A percentile compares a stretch with the other conserved stretches of the same genome.
These are phyloP conservation scores for Argyrosomus japonicus DNA, from an alignment of 2,113 vertebrate genomes.

Conservation along the genomic window DNA sequence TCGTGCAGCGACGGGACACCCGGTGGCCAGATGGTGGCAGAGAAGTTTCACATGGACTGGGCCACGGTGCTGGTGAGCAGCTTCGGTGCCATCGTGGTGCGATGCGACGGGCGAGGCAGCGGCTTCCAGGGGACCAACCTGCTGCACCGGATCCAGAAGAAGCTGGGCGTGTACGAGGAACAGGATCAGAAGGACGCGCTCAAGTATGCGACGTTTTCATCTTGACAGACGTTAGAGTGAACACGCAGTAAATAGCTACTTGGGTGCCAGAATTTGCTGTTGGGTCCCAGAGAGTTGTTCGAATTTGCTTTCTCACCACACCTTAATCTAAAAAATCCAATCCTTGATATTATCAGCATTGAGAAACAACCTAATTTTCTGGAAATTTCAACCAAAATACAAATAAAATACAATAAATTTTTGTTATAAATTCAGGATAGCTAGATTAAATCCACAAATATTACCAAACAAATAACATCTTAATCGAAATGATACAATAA, in stretches of 20 bases:
- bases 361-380: too few relatives aligned
- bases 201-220: constrained; percentile 76
- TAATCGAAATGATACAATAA: too few relatives aligned
- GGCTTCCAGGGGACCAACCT: constrained; percentile 95
- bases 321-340: background rate
- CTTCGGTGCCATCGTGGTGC: constrained; percentile 88
- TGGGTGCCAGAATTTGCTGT: background rate
- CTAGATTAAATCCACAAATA: too few relatives aligned
- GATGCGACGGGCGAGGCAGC: constrained; percentile 91
- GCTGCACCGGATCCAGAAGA: constrained; percentile 90
- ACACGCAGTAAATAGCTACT: background rate
- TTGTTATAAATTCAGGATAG: too few relatives aligned
- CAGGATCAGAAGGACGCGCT: constrained; percentile 91
- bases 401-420: too few relatives aligned
- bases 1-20: constrained; percentile 87
- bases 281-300: too few relatives aligned
- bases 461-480: too few relatives aligned
- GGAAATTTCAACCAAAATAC: too few relatives aligned
- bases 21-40: constrained; percentile 91
- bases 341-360: too few relatives aligned
- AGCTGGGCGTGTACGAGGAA: constrained; percentile 89
- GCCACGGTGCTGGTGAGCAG: constrained; percentile 93
- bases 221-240: background rate
- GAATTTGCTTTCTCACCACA: background rate
- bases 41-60: constrained; percentile 92